Percentiles rank a stretch among this genome's conserved stretches.
These are phyloP conservation scores for Yponomeuta cagnagella DNA, from an alignment of 2,888 invertebrate species.

Conservation along the genomic window DNA sequence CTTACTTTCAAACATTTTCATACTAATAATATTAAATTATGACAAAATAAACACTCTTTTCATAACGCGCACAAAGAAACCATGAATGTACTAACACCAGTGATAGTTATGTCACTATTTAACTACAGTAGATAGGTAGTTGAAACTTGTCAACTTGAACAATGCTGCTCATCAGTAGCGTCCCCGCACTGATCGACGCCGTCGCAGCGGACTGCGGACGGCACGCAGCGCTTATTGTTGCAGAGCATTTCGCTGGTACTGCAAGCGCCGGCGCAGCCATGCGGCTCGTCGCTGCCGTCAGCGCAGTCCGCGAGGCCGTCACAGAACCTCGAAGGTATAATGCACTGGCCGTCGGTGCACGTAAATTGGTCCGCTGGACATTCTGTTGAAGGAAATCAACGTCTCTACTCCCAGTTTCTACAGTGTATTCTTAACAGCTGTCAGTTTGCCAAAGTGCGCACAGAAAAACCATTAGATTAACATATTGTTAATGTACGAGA, in stretches of 20 bases:
- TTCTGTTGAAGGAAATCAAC: constrained; percentile 38
- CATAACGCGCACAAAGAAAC: not conserved
- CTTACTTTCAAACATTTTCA: not conserved
- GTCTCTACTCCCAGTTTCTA: no score
- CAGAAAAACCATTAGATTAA: no score
- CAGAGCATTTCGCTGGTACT: constrained; percentile 65
- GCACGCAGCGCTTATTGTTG: constrained; percentile 77
- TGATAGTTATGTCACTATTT: no score
- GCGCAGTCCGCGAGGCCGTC: constrained; percentile 81
- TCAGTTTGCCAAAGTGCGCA: no score
- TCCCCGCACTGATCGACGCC: constrained; percentile 80
- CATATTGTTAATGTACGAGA: not conserved
- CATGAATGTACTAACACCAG: not conserved
- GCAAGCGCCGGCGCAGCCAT: constrained; percentile 70
- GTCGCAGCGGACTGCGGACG: constrained; percentile 77
- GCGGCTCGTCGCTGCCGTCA: constrained; percentile 83
- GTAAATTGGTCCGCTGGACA: constrained; percentile 66
- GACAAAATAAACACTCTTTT: not conserved
- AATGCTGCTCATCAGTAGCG: constrained; percentile 79
- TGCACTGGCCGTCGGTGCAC: constrained; percentile 80
- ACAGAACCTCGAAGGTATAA: constrained; percentile 79
- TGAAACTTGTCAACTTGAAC: constrained; percentile 29
- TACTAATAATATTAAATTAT: not conserved
- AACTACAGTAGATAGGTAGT: not conserved
- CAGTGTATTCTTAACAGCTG: no score